A percentile compares a stretch with the other conserved stretches of the same genome.
These are phyloP conservation scores for Micromesistius poutassou DNA, from an alignment of 2,797 vertebrate genomes.

Conservation along the genomic window DNA sequence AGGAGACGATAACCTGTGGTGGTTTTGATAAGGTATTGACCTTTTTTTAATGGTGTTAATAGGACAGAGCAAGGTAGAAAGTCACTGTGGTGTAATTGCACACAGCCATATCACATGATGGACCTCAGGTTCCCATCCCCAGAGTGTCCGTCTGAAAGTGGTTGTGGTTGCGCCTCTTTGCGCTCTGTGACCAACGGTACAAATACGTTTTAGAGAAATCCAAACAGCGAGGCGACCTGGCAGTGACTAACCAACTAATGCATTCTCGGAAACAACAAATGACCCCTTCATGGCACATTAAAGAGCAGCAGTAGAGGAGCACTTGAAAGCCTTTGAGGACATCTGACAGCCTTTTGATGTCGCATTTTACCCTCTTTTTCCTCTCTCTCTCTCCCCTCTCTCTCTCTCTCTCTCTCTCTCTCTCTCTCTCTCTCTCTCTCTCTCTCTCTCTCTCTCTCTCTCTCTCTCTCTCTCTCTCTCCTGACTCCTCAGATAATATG, in stretches of 20 bases:
- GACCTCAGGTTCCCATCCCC: too few species aligned
- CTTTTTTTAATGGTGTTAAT: too few species aligned
- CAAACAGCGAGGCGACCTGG: conserved; percentile 12
- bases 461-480: conserved; percentile 67
- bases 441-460: too few species aligned
- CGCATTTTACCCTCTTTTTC: conserved; percentile 23
- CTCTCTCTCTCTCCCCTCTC: background rate
- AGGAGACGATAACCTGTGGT: too few species aligned
- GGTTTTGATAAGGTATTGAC: too few species aligned
- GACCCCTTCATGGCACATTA: conserved; percentile 63
- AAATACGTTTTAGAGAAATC: conserved; percentile 21
- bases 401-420: too few species aligned
- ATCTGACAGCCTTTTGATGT: conserved; percentile 81
- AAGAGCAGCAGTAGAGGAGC: conserved; percentile 62
- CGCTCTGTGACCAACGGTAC: conserved; percentile 6
- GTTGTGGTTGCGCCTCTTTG: conserved; percentile 13
- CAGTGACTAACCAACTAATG: conserved; percentile 40
- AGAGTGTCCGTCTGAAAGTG: conserved; percentile 34
- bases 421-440: too few species aligned
- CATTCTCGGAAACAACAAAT: conserved; percentile 51
- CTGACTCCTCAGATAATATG: conserved; percentile 74
- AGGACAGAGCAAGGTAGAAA: too few species aligned
- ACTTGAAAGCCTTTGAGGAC: conserved; percentile 74
- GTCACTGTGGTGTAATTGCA: too few species aligned
- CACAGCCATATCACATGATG: too few species aligned